Evolutionary conservation across 2,888 invertebrate species (phyloP).

Genomic region (Lingula anatina): DNA sequence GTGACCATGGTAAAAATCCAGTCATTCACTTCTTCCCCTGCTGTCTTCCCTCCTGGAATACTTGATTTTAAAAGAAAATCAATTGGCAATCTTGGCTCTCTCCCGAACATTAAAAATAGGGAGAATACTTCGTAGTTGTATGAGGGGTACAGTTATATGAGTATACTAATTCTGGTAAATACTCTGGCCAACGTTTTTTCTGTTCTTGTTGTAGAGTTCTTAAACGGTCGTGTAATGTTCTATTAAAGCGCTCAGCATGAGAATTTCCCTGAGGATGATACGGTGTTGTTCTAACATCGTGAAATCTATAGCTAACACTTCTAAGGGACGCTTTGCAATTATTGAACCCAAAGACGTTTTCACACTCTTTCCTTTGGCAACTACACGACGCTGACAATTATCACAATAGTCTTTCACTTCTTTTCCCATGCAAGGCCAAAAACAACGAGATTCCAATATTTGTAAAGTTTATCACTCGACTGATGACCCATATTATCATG

Average conservation of each 20-base stretch:
- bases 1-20: too few relatives aligned
- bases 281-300: constrained; percentile 6
- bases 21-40: too few relatives aligned
- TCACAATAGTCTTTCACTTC: too few relatives aligned
- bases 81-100: constrained; percentile 3
- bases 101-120: constrained; percentile 4
- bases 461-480: too few relatives aligned
- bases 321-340: too few relatives aligned
- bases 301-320: not conserved
- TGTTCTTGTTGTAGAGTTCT: not conserved
- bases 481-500: too few relatives aligned
- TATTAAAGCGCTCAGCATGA: constrained; percentile 8
- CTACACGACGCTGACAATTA: too few relatives aligned
- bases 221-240: constrained; percentile 1
- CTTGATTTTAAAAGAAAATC: not conserved
- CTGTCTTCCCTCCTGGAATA: too few relatives aligned
- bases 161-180: not conserved
- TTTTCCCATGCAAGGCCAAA: too few relatives aligned
- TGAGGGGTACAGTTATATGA: constrained; percentile 4
- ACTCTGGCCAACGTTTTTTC: constrained; percentile 1
- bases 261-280: constrained; percentile 12
- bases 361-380: too few relatives aligned
- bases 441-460: too few relatives aligned
- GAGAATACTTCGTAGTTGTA: constrained; percentile 2
- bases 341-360: too few relatives aligned